A percentile compares a stretch with the other conserved stretches of the same genome.
Evolutionary conservation across 2,113 vertebrate genomes (phyloP).

Genomic region (Solenodon paradoxus): DNA sequence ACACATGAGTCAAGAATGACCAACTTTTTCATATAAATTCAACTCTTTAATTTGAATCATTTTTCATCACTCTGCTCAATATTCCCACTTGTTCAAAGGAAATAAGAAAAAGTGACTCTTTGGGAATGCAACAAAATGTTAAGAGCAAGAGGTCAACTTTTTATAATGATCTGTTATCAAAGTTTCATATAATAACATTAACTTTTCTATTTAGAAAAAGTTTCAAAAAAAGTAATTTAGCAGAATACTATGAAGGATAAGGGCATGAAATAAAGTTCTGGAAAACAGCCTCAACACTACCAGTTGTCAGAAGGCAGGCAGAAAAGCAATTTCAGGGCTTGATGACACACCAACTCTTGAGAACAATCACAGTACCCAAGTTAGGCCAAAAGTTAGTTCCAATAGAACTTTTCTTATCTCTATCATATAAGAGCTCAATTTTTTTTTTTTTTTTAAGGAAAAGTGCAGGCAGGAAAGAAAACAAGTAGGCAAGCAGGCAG

Average conservation of each 20-base stretch:
- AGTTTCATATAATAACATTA: conserved; percentile 7
- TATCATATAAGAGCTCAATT: too few species aligned
- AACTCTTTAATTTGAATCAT: neutral
- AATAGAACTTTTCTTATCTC: neutral
- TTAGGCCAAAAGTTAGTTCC: neutral
- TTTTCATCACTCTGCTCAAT: conserved; percentile 1
- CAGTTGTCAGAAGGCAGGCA: neutral
- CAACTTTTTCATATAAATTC: conserved; percentile 24
- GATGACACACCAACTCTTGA: neutral
- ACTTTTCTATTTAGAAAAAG: neutral
- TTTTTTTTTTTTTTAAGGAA: too few species aligned
- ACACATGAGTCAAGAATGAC: neutral
- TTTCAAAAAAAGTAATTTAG: neutral
- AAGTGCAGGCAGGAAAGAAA: too few species aligned
- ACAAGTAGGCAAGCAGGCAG: too few species aligned
- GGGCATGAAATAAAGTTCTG: neutral
- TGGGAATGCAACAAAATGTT: neutral
- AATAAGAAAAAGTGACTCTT: neutral
- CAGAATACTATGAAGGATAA: neutral
- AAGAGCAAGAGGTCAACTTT: conserved; percentile 15
- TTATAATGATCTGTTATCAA: conserved; percentile 4
- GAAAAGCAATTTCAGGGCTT: neutral
- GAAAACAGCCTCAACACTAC: neutral
- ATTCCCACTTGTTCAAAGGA: neutral
- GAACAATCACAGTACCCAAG: neutral